A percentile compares a stretch with the other conserved stretches of the same genome.
These are phyloP conservation scores for Stictonetta naevosa DNA, from an alignment of 2,113 vertebrate genomes.

Conservation along the genomic window DNA sequence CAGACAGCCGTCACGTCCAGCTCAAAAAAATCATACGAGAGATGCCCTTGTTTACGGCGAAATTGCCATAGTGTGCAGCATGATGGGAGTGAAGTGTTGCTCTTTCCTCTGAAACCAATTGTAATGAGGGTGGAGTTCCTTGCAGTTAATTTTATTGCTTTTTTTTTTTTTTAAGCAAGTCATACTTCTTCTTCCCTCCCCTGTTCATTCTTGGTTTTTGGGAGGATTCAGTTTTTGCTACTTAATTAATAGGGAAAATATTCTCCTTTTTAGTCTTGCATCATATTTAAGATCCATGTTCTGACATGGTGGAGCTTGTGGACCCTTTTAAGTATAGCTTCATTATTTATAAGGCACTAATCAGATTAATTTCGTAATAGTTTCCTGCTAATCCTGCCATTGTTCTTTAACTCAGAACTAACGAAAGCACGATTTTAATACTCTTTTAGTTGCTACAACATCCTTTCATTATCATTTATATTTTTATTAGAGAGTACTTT, in stretches of 20 bases:
- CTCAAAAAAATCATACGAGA: not conserved
- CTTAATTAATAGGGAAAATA: conserved; percentile 74
- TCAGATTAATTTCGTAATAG: conserved; percentile 73
- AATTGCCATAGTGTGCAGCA: not conserved
- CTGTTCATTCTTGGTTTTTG: conserved; percentile 69
- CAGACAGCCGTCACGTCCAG: not conserved
- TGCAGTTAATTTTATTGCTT: conserved; percentile 62
- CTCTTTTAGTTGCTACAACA: conserved; percentile 53
- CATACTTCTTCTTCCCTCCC: not conserved
- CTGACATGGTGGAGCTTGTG: conserved; percentile 73
- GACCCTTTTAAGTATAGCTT: conserved; percentile 74
- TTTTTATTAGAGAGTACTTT: conserved; percentile 50
- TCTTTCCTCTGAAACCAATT: conserved; percentile 49
- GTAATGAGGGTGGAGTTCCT: conserved; percentile 59
- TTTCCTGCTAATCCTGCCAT: conserved; percentile 70
- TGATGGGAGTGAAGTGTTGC: not conserved
- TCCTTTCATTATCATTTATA: conserved; percentile 47
- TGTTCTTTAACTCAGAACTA: conserved; percentile 71
- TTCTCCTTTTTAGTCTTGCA: conserved; percentile 63
- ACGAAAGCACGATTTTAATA: conserved; percentile 65
- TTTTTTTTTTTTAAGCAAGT: conserved; percentile 34
- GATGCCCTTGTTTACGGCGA: not conserved
- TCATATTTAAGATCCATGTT: conserved; percentile 50
- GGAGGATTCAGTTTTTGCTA: conserved; percentile 73
- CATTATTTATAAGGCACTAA: conserved; percentile 76